Conservation (phyloP, 2,113 vertebrate genomes). For the Irena cyanogastra region DNA sequence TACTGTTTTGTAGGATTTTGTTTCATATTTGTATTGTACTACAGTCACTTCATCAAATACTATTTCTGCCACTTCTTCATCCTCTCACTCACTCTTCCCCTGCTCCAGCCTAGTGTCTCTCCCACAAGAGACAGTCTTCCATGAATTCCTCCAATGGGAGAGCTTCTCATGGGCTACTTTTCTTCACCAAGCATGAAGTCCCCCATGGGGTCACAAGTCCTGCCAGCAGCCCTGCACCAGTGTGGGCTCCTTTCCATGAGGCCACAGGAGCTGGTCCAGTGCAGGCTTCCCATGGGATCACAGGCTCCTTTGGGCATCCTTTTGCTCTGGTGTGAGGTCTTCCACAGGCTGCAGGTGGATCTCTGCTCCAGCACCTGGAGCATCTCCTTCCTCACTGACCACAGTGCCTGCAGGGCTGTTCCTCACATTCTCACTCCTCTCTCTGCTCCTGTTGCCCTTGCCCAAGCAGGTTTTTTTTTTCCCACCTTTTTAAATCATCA, state of each 20-base stretch:
- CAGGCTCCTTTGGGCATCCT: background rate
- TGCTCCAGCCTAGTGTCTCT: background rate
- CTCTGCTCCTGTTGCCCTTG: background rate
- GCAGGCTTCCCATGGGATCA: rapidly evolving
- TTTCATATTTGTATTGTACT: background rate
- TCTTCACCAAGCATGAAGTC: background rate
- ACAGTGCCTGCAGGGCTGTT: background rate
- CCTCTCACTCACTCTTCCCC: background rate
- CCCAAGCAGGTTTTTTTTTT: background rate
- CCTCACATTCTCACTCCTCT: background rate
- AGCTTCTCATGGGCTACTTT: background rate
- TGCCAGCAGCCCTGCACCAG: background rate
- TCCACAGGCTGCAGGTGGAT: background rate
- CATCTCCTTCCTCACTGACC: background rate
- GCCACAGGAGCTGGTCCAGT: background rate
- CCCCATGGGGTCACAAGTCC: background rate
- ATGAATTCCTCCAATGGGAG: background rate
- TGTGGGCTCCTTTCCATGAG: background rate
- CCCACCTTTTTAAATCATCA: background rate
- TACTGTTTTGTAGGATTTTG: background rate
- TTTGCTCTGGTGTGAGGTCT: background rate
- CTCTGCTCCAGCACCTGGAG: background rate
- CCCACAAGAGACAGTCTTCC: background rate
- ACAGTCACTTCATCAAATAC: background rate
- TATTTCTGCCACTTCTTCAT: background rate